Conservation (phyloP, 1,140 invertebrate genomes). For the Nylanderia fulva region DNA sequence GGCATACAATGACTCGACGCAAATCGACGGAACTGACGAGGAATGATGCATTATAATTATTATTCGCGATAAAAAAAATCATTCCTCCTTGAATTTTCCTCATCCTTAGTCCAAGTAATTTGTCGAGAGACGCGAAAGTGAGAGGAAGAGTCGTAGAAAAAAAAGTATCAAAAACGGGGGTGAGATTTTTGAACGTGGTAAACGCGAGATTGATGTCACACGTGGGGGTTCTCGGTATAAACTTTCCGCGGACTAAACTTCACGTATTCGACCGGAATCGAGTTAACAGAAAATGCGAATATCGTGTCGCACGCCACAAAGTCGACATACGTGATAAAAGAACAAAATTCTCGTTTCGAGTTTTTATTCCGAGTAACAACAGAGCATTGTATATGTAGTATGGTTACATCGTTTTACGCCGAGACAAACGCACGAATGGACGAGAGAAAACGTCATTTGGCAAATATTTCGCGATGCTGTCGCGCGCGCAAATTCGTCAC, state of each 20-base stretch:
- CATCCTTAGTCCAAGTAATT: background rate
- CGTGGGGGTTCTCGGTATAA: background rate
- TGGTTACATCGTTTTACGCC: background rate
- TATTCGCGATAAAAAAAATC: background rate
- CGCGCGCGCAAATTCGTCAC: background rate
- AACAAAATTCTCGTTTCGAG: conserved; percentile 27
- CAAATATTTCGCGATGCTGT: background rate
- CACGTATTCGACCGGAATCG: conserved; percentile 37
- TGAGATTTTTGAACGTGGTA: conserved; percentile 35
- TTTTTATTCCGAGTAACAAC: background rate
- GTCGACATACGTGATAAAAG: conserved; percentile 32
- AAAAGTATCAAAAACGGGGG: conserved; percentile 9
- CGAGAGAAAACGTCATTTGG: background rate
- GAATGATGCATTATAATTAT: background rate
- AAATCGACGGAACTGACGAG: background rate
- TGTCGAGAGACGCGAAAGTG: background rate
- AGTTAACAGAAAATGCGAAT: conserved; percentile 46
- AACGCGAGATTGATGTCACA: conserved; percentile 51
- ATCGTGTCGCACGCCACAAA: conserved; percentile 22
- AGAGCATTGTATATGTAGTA: background rate
- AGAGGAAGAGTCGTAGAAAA: background rate
- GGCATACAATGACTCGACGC: background rate
- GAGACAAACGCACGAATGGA: too few species aligned
- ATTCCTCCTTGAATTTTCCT: background rate
- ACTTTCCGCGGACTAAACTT: conserved; percentile 45